Conservation (phyloP, 2,113 vertebrate genomes). For the Notarius lentiginosus region DNA sequence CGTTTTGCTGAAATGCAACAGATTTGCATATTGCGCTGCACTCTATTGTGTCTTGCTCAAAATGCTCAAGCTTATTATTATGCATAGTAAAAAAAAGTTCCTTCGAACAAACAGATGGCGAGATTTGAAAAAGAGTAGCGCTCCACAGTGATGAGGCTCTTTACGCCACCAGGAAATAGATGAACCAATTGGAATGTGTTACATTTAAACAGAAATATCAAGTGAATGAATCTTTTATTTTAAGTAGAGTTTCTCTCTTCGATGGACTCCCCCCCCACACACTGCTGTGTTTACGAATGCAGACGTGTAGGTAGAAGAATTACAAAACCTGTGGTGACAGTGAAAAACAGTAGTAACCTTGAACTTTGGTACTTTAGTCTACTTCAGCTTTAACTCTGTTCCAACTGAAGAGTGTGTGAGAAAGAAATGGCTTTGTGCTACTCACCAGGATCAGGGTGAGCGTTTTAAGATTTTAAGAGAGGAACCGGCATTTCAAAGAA, state of each 20-base stretch:
- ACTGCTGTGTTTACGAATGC: not conserved
- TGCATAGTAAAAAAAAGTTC: not conserved
- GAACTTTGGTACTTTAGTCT: not conserved
- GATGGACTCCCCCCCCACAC: not conserved
- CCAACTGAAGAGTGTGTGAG: not conserved
- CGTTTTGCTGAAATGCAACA: not conserved
- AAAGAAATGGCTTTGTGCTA: not conserved
- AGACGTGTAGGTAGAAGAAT: not conserved
- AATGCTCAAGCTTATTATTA: slow-evolving; percentile 7
- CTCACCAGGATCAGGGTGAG: not conserved
- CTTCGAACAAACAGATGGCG: slow-evolving; percentile 17
- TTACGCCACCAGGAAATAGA: not conserved
- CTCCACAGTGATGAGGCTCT: not conserved
- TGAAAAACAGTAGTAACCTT: not conserved
- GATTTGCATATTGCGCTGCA: not conserved
- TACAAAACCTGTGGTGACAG: not conserved
- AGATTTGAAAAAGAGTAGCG: not conserved
- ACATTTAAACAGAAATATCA: not conserved
- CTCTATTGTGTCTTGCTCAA: too few species aligned
- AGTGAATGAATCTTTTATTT: not conserved
- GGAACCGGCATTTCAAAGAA: not conserved
- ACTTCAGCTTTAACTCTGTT: not conserved
- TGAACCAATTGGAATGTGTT: not conserved
- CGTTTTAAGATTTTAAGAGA: not conserved
- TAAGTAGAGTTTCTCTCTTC: not conserved